phyloP scores from a whole-genome alignment of 1,140 invertebrate species.

The Drosophila tsacasi region DNA sequence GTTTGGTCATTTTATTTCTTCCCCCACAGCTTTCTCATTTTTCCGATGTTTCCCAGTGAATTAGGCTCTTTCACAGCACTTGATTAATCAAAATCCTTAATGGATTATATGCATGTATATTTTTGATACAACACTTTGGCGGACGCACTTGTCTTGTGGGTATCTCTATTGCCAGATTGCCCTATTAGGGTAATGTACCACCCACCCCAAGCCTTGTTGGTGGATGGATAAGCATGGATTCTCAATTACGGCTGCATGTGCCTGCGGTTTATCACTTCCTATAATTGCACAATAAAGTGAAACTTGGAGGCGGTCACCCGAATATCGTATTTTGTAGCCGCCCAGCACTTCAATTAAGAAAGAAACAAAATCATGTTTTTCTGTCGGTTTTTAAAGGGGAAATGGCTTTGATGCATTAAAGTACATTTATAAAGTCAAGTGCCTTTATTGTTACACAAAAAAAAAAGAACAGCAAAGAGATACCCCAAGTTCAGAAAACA shows the following conservation, averaged over 20 bases:
- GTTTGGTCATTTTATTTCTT: not conserved
- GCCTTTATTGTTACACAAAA: slow-evolving; percentile 22
- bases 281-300: slow-evolving; percentile 40
- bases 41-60: slow-evolving; percentile 7
- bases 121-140: slow-evolving; percentile 37
- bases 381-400: not conserved
- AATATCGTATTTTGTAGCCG: slow-evolving; percentile 4
- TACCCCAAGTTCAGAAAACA: slow-evolving; percentile 14
- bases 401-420: slow-evolving; percentile 11
- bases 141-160: slow-evolving; percentile 21
- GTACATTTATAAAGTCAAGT: slow-evolving; percentile 39
- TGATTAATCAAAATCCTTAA: slow-evolving; percentile 39
- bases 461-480: slow-evolving; percentile 20
- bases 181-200: slow-evolving; percentile 35
- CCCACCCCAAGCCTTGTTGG: slow-evolving; percentile 8
- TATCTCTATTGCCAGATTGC: slow-evolving; percentile 38
- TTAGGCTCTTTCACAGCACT: slow-evolving; percentile 11
- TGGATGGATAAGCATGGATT: slow-evolving; percentile 34
- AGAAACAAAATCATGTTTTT: slow-evolving; percentile 15
- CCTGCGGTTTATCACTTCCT: slow-evolving; percentile 42
- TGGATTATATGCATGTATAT: slow-evolving; percentile 29
- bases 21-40: not conserved
- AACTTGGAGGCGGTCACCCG: slow-evolving; percentile 29
- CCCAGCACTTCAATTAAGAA: slow-evolving; percentile 25
- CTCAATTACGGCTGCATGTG: slow-evolving; percentile 40